These are phyloP conservation scores for Pollicipes pollicipes DNA, from an alignment of 1,140 invertebrate species.

Conservation along the genomic window DNA sequence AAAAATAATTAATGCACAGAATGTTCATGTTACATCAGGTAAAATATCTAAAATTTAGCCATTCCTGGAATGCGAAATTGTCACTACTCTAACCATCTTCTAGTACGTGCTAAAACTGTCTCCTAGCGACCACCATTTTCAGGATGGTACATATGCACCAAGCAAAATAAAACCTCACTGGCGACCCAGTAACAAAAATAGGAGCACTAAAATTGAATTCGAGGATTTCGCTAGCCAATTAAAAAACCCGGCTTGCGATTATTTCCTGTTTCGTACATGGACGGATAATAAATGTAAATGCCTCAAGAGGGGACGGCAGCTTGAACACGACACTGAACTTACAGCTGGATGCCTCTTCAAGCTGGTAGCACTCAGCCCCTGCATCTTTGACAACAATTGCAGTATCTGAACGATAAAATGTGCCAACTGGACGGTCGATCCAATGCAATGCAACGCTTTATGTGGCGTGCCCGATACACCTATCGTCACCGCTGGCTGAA, in stretches of 20 bases:
- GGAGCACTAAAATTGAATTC: background rate
- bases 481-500: background rate
- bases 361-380: conserved; percentile 16
- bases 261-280: no score
- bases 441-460: conserved; percentile 11
- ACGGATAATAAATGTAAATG: conserved; percentile 2
- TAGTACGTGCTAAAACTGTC: no score
- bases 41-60: no score
- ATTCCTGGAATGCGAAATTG: no score
- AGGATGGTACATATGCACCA: background rate
- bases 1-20: no score
- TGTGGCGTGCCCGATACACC: no score
- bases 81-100: no score
- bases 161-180: background rate
- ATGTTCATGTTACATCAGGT: no score
- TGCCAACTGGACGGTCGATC: conserved; percentile 13
- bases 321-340: no score
- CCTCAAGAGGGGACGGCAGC: conserved; percentile 8
- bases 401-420: conserved; percentile 8
- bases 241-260: no score
- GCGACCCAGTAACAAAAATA: background rate
- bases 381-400: conserved; percentile 6
- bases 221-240: background rate
- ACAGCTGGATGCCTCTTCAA: conserved; percentile 44
- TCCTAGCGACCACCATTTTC: no score